These are phyloP conservation scores for Tipula confusa DNA, from an alignment of 2,888 invertebrate genomes.

Conservation along the genomic window DNA sequence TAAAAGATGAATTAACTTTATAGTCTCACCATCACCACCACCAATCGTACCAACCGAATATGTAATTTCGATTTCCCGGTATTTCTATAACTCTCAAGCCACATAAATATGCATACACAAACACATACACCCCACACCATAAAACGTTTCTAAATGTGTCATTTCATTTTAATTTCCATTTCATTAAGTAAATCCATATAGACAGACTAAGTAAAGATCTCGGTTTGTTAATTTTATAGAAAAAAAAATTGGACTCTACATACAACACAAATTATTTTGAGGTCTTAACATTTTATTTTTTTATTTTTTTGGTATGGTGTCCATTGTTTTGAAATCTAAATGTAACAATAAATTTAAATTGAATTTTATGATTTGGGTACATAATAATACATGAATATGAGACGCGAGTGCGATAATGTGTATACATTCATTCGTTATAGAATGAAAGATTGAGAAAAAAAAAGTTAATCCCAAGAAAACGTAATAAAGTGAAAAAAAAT, in stretches of 20 bases:
- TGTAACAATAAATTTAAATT: constrained; percentile 12
- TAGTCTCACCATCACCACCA: not conserved
- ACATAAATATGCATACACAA: not conserved
- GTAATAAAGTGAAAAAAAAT: not conserved
- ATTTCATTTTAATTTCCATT: not conserved
- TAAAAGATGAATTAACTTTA: not conserved
- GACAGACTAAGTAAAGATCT: constrained; percentile 20
- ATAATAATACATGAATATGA: not conserved
- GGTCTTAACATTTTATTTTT: not conserved
- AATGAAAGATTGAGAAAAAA: no score
- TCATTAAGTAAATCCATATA: not conserved
- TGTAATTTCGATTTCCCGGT: not conserved
- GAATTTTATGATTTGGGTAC: constrained; percentile 25
- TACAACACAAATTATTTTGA: not conserved
- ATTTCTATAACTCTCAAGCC: not conserved
- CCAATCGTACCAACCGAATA: not conserved
- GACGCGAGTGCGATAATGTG: not conserved
- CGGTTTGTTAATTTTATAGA: not conserved
- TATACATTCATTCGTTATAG: not conserved
- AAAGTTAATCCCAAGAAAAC: not conserved
- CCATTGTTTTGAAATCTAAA: constrained; percentile 25
- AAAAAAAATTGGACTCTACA: no score
- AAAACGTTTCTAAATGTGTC: constrained; percentile 9
- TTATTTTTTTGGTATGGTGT: not conserved
- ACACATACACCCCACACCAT: not conserved